Conservation (phyloP, 2,797 vertebrate species). For the Phrynocephalus vlangalii region DNA sequence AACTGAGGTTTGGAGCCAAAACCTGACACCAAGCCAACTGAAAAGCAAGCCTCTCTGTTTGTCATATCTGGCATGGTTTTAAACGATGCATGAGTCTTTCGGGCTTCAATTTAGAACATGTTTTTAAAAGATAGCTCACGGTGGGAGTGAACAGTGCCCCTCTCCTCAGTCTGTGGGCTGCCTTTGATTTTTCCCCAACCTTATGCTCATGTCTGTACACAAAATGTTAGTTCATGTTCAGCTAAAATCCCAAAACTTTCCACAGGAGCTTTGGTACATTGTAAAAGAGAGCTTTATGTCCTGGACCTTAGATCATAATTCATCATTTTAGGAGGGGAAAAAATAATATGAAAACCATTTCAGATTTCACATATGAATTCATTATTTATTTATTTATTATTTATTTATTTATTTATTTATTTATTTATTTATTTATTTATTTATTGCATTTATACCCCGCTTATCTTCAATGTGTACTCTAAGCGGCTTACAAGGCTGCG, state of each 20-base stretch:
- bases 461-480: too few species aligned
- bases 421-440: too few species aligned
- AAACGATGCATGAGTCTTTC: background rate
- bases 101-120: background rate
- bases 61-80: background rate
- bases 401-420: too few species aligned
- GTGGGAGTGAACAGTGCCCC: too few species aligned
- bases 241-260: background rate
- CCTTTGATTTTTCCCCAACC: background rate
- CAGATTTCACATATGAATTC: constrained; percentile 2
- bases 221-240: background rate
- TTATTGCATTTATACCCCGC: too few species aligned
- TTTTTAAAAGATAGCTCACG: background rate
- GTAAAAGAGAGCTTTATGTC: background rate
- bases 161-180: too few species aligned
- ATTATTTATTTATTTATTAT: too few species aligned
- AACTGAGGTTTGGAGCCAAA: background rate
- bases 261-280: background rate
- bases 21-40: background rate
- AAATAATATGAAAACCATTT: background rate
- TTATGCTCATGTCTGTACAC: background rate
- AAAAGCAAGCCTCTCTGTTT: background rate
- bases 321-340: background rate
- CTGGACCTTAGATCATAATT: background rate
- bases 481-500: too few species aligned